Base-by-base conservation (phyloP, 2,888 invertebrate genomes). In the Platycnemis pennipes region DNA sequence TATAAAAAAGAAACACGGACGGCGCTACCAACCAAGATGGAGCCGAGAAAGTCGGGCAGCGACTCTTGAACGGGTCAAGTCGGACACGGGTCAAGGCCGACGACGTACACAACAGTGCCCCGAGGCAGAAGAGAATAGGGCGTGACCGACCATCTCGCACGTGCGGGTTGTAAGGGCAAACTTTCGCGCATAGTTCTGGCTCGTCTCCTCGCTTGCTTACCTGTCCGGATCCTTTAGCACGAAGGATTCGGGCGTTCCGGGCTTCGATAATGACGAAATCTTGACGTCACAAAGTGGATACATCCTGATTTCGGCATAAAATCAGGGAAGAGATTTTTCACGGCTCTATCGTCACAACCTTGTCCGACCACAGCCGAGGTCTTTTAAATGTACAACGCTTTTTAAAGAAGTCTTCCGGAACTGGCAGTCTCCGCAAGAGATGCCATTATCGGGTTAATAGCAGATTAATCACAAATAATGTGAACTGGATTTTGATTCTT, bases 61-160 rank as follows among this genome's bases (percentile, higher is more conserved):
- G 56, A 19, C 37, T 77, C 37, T 31, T 37, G 77, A 77, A 77
- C 31, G 77, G 77, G 77, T 77, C 77, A 77, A 37, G 37, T 37
- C 37, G 77, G 77, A 13, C 2, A 16, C 77, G 77, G 77, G 77
- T 77, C 77, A 77, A 77, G 77, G 77, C 77, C 77, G 77, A 77
- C 77, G 77, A 77, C 77, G 63, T 63, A n/a, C 26, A 63, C 63
- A 77, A 13, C 37, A 77, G 77, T 37, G 77, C 77, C 77, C 77
- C 77, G 31, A n/a, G 37, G 77, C 31, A 37, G 77, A 77, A 26
- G 13, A 2, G 77, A 13, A 63, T 31, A 11, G 77, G 77, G 37
- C 37, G 37, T 13, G 37, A 77, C 31, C 31, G 69, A n/a, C 31
- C 4, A 56, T 77, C 31, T 11, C n/a, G n/a, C 77, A 1, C 77